phyloP scores from a whole-genome alignment of 2,888 invertebrate species.

The Ectropis crepuscularia region DNA sequence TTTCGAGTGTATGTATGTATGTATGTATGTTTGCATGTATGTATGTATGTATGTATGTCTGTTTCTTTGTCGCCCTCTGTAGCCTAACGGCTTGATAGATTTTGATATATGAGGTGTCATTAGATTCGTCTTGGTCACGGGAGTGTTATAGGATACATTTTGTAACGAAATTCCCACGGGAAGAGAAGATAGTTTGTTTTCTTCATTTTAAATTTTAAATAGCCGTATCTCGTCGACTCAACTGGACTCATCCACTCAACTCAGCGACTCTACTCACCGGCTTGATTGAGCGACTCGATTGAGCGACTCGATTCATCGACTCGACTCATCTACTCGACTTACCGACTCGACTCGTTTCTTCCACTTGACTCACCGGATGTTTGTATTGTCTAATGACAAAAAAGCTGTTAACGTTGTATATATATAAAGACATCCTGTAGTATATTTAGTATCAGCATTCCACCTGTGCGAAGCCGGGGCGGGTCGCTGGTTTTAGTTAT shows the following conservation, averaged over 20 bases:
- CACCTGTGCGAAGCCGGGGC: no score
- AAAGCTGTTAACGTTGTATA: slow-evolving; percentile 1
- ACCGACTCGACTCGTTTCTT: slow-evolving; percentile 10
- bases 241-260: slow-evolving; percentile 1
- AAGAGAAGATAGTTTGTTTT: slow-evolving; percentile 16
- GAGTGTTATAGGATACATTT: slow-evolving; percentile 27
- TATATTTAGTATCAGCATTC: slow-evolving; percentile 1
- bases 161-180: slow-evolving; percentile 26
- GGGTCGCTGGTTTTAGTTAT: slow-evolving; percentile 13
- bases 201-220: slow-evolving; percentile 1
- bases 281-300: neutral
- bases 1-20: slow-evolving; percentile 27
- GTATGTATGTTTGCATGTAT: no score
- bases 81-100: slow-evolving; percentile 23
- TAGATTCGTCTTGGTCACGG: slow-evolving; percentile 31
- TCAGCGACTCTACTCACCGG: neutral
- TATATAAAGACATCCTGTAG: slow-evolving; percentile 1
- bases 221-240: neutral
- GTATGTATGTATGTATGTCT: slow-evolving; percentile 20
- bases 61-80: slow-evolving; percentile 23
- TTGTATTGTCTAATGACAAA: no score
- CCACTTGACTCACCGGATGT: slow-evolving; percentile 3
- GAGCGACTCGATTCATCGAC: neutral
- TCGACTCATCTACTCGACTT: slow-evolving; percentile 11
- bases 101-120: slow-evolving; percentile 27